Conservation (phyloP, 1,140 invertebrate genomes). For the Papilio aristodemus region DNA sequence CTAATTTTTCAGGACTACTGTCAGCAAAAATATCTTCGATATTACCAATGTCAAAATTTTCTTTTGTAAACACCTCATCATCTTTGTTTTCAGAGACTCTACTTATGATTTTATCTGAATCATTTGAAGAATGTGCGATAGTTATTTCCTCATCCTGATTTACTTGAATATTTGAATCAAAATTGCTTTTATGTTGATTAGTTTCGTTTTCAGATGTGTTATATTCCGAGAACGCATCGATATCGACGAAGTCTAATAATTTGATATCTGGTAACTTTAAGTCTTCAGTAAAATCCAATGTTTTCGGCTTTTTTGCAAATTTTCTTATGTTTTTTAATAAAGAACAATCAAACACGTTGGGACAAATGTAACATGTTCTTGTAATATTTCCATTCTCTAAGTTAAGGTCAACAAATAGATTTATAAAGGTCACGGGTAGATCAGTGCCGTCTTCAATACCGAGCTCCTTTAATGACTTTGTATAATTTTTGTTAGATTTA, state of each 20-base stretch:
- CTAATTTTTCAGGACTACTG: constrained; percentile 46
- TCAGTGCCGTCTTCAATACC: constrained; percentile 52
- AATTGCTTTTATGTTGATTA: constrained; percentile 16
- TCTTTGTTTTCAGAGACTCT: constrained; percentile 3
- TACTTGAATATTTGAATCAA: neutral
- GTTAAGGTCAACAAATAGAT: constrained; percentile 68
- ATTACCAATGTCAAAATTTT: constrained; percentile 68
- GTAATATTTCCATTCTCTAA: constrained; percentile 51
- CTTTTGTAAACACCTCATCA: constrained; percentile 29
- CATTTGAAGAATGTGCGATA: constrained; percentile 16
- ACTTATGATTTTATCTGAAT: neutral
- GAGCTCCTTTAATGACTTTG: constrained; percentile 66
- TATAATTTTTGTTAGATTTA: constrained; percentile 69
- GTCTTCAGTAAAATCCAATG: constrained; percentile 39
- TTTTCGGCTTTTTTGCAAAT: constrained; percentile 37
- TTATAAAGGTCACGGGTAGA: constrained; percentile 58
- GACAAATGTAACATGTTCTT: constrained; percentile 59
- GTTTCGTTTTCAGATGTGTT: constrained; percentile 31
- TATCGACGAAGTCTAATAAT: constrained; percentile 56
- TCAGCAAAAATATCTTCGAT: constrained; percentile 73
- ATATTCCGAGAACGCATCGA: constrained; percentile 46
- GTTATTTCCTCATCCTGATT: constrained; percentile 28
- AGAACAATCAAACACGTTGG: constrained; percentile 54
- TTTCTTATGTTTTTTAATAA: constrained; percentile 45
- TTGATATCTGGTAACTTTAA: constrained; percentile 54